Percentiles rank a stretch among this genome's conserved stretches.
Conservation (phyloP, 2,113 vertebrate species). For the Lampris megalopsis region DNA sequence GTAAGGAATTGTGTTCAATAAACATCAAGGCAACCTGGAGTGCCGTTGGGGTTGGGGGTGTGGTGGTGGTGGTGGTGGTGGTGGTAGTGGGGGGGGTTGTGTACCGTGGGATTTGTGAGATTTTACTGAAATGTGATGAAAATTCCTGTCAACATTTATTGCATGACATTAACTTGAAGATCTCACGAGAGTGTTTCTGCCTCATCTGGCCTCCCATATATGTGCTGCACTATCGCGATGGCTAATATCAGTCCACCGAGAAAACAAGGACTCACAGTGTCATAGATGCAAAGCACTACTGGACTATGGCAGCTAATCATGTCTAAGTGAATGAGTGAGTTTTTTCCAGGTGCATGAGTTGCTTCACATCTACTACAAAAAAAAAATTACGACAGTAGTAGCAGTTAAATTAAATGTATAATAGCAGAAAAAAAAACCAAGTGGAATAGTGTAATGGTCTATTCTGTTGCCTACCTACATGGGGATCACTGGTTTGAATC, state of each 20-base stretch:
- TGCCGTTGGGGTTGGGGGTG: not conserved
- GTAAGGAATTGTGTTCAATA: slow-evolving; percentile 52
- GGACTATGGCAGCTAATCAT: too few relatives aligned
- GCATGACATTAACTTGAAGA: slow-evolving; percentile 41
- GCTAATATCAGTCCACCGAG: not conserved
- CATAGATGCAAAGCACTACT: not conserved
- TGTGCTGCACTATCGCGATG: slow-evolving; percentile 13
- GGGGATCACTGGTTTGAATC: too few relatives aligned
- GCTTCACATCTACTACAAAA: slow-evolving; percentile 16
- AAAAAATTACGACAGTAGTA: slow-evolving; percentile 8
- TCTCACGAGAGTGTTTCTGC: slow-evolving; percentile 42
- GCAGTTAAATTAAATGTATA: not conserved
- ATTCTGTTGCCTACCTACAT: too few relatives aligned
- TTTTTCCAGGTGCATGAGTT: too few relatives aligned
- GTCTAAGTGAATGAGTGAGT: too few relatives aligned
- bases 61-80: too few relatives aligned
- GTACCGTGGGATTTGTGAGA: slow-evolving; percentile 13
- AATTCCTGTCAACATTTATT: slow-evolving; percentile 55
- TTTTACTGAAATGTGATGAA: slow-evolving; percentile 69
- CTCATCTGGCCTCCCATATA: not conserved
- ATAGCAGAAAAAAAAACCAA: too few relatives aligned
- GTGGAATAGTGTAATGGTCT: too few relatives aligned
- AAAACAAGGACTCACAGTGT: slow-evolving; percentile 1
- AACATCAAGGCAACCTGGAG: slow-evolving; percentile 54
- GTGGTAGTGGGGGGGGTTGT: too few relatives aligned